phyloP scores from a whole-genome alignment of 2,797 vertebrate species.

The Mormyrops attenuatus region DNA sequence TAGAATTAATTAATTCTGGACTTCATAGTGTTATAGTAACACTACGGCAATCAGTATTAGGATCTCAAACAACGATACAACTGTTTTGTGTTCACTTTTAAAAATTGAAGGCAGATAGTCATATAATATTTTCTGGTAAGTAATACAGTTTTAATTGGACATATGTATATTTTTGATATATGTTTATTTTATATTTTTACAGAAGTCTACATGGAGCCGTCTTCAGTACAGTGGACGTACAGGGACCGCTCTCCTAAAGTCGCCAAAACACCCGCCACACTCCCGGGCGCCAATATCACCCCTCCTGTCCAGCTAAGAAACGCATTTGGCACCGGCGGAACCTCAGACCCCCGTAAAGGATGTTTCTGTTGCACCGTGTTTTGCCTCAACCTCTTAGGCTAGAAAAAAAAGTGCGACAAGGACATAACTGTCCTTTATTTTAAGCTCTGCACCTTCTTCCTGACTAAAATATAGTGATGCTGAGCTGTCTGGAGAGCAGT shows the following conservation, averaged over 20 bases:
- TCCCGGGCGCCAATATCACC: neutral
- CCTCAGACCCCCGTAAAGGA: neutral
- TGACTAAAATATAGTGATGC: conserved; percentile 27
- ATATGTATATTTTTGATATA: neutral
- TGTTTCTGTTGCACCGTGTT: neutral
- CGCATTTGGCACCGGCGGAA: neutral
- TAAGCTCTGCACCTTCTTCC: conserved; percentile 22
- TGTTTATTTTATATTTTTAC: neutral
- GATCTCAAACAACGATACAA: neutral
- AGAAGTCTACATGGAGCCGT: neutral
- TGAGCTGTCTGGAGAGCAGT: neutral
- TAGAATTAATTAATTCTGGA: neutral
- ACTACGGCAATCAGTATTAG: neutral
- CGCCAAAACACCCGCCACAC: neutral
- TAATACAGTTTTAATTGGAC: neutral
- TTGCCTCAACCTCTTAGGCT: conserved; percentile 5
- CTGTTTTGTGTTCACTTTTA: neutral
- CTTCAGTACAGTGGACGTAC: neutral
- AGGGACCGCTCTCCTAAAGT: neutral
- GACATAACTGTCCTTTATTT: conserved; percentile 26
- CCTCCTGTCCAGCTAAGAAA: neutral
- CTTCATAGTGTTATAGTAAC: neutral
- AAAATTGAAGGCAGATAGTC: neutral
- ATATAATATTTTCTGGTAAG: neutral
- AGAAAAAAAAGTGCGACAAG: neutral